Evolutionary conservation across 2,797 vertebrate species (phyloP), one percentile per base, ranked within the genome.

Genomic region (Orientallactaga sibirica): DNA sequence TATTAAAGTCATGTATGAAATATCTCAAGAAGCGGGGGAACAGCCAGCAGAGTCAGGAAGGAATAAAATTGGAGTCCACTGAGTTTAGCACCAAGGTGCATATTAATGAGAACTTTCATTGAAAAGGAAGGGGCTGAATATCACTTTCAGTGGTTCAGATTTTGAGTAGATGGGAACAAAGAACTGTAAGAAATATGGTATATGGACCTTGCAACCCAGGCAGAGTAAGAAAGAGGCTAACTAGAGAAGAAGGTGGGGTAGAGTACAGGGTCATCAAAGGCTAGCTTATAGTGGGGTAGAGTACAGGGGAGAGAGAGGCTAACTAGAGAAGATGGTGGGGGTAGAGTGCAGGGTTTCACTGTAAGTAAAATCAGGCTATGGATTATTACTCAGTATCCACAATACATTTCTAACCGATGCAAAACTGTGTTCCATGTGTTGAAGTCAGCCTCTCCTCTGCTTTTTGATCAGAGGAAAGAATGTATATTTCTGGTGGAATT

Each of bases 391-490:
- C 66, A 64, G 64, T 55, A 88, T 18, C 52, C 41, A 86, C 73
- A 94, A 91, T 81, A 22, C 18, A 71, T 33, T 64, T 95, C 73
- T 18, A 70, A 1, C 77, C 43, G 19, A 83, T 85, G 62, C 71
- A 91, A 92, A 67, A 15, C 25, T 27, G 29, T 83, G 62, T 83
- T 68, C 73, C 83, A 77, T 52, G 52, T 48, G 14, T 73, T 93
- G 24, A 86, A 81, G 70, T 86, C 5, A 76, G n/a, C 29, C 80
- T 86, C 85, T 84, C 7, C 12, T 88, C 15, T 62, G 9, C 20
- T 24, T 52, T 93, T 66, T 68, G 0, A 82, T 88, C 80, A 91
- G 62, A 94, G 92, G 22, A 84, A 5, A 86, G 7, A 76, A 52
- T 93, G 33, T 15, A 16, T 33, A 20, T 55, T 62, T 95, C 66